Base-by-base conservation (phyloP, 2,888 invertebrate genomes). In the Eurytoma californica region DNA sequence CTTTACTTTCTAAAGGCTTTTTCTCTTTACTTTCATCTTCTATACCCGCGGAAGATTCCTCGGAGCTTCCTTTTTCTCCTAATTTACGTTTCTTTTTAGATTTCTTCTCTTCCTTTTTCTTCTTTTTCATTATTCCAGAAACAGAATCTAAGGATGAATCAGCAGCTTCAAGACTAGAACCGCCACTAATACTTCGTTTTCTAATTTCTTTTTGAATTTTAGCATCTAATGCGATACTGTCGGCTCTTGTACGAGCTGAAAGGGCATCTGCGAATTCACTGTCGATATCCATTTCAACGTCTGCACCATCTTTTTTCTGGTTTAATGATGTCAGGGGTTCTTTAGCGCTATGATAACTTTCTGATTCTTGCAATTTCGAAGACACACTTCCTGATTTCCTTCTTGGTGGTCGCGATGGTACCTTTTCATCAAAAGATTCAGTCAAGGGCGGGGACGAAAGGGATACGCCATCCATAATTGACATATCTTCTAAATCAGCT, bases 401-500 rank as follows among this genome's bases (percentile, higher is more conserved):
- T 57, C 95, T 91, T 0, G 93, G 92, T 0, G 93, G 92, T 83
- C 93, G 92, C 73, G 92, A 91, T 0, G 94, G 94, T 79, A 92
- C 92, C 20, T 92, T 91, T 80, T 92, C 92, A n/a, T 93, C 93
- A 80, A 92, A 75, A 0, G 83, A 82, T 69, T 84, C 84, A 24
- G 80, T 80, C 58, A 82, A 51, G 16, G 80, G 69, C 13, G 83
- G 80, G 1, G 85, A 88, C 12, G 86, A 89, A 14, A 85, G 81
- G 0, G 86, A 86, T 24, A 83, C 68, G 86, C 96, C 95, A 86
- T 96, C 96, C 58, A 94, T 93, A 75, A 96, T 94, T 0, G 97
- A 96, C 80, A 96, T 94, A 85, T 97, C 97, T 87, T 97, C 97
- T 81, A 97, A 91, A 83, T 96, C 97, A 0, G 96, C 96, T 91